These are phyloP conservation scores for Riparia riparia DNA, from an alignment of 2,113 vertebrate genomes.

Conservation along the genomic window DNA sequence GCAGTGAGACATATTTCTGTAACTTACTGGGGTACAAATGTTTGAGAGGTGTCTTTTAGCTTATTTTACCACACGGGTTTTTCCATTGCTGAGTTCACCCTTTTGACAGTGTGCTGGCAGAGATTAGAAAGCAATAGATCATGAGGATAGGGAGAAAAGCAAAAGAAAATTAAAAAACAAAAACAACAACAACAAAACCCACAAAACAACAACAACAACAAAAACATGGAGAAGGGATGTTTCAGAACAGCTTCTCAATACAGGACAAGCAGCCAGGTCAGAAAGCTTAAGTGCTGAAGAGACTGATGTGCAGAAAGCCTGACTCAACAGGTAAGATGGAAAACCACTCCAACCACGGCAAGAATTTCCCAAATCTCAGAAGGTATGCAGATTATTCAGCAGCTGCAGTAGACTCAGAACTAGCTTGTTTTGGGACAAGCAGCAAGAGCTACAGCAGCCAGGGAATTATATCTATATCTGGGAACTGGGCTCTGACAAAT, in stretches of 20 bases:
- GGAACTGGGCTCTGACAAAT: not conserved
- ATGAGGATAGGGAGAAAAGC: fast-evolving
- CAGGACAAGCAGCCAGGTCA: not conserved
- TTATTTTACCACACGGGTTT: not conserved
- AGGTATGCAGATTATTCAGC: not conserved
- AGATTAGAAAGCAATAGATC: not conserved
- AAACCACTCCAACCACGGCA: not conserved
- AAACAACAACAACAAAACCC: too few relatives aligned
- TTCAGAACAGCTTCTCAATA: not conserved
- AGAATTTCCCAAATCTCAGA: not conserved
- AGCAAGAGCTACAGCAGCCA: not conserved
- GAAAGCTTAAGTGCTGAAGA: not conserved
- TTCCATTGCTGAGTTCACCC: not conserved
- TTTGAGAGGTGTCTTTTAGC: not conserved
- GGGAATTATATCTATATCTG: not conserved
- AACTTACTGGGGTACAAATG: not conserved
- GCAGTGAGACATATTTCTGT: not conserved
- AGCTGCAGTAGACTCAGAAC: not conserved
- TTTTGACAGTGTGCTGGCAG: not conserved
- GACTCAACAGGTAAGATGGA: too few relatives aligned
- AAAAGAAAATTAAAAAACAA: not conserved
- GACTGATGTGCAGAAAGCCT: not conserved
- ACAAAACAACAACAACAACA: too few relatives aligned
- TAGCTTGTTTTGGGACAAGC: not conserved
- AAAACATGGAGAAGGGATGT: not conserved